Percentiles rank a stretch among this genome's conserved stretches.
Evolutionary conservation across 2,888 invertebrate genomes (phyloP).

Genomic region (Cheiracanthium punctorium): DNA sequence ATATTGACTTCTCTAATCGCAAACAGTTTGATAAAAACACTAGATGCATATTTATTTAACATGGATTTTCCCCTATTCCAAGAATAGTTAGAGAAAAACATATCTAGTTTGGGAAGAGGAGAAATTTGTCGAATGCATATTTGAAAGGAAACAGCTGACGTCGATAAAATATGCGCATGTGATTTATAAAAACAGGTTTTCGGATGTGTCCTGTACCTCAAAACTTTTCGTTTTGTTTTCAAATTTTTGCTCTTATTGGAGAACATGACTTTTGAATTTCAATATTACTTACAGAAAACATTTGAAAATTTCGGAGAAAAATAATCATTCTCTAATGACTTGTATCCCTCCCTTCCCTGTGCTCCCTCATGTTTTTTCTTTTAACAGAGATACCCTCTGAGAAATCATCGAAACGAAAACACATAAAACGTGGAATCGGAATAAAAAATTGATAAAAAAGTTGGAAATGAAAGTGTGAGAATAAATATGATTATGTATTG

Average conservation of each 20-base stretch:
- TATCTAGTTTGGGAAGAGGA: not conserved
- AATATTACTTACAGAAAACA: not conserved
- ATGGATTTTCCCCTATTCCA: not conserved
- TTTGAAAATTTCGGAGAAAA: not conserved
- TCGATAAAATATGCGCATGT: conserved; percentile 15
- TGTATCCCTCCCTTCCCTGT: not conserved
- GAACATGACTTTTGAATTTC: conserved; percentile 4
- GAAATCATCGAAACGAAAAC: not conserved
- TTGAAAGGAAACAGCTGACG: conserved; percentile 2
- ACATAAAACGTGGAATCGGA: not conserved
- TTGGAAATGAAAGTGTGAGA: not conserved
- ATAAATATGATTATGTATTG: not conserved
- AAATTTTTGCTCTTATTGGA: not conserved
- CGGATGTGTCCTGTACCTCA: not conserved
- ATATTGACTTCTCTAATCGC: conserved; percentile 27
- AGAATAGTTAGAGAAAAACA: not conserved
- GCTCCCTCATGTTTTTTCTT: not conserved
- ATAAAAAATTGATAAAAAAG: not conserved
- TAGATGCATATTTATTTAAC: conserved; percentile 6
- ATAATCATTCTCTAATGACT: conserved; percentile 13
- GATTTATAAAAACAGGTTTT: conserved; percentile 14
- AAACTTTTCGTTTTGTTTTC: not conserved
- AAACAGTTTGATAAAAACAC: conserved; percentile 11
- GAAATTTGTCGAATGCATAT: conserved; percentile 1
- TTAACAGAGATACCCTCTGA: not conserved